Base-by-base conservation (phyloP, 1,140 invertebrate species). In the Lepidostoma basale region DNA sequence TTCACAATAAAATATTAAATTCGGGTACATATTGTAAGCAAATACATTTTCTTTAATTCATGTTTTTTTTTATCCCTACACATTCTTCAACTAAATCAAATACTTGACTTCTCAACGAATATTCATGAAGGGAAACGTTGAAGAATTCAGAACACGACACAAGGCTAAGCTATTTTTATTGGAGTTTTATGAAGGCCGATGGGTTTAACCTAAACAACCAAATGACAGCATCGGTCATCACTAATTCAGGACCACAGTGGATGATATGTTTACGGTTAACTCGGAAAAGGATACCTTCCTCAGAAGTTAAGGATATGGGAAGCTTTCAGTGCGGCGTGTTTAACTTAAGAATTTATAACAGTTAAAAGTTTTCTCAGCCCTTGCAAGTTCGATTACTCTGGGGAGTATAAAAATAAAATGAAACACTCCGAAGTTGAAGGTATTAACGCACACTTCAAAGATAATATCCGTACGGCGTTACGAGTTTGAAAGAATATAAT, bases 241-340 rank as follows among this genome's bases (percentile, higher is more conserved):
- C 25, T 54, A 54, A 54, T 54, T 54, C 26, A 54, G 25, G 49
- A 54, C 30, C 26, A 26, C 25, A 16, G n/a, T n/a, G 49, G 49
- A 54, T 33, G 23, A 54, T 54, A 28, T 54, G 26, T 54, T 54
- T 28, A 1, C 3, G 6, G 25, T 6, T 4, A 12, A 54, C 12
- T 23, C 30, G 14, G 14, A 54, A 28, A 54, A 54, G 30, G n/a
- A 30, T 16, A 12, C 49, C 14, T 54, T 54, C 26, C 16, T 28
- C 20, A 8, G 23, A 14, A 54, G 23, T 54, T 54, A 33, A 28
- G n/a, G 25, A 26, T 22, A 10, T 54, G 30, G 49, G 26, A 16
- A 16, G 23, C 23, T 8, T 54, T 33, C 8, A 12, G 3, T 54
- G 26, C 3, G 1, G 18, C 14, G 44, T 3, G 20, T 14, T 47